Evolutionary conservation across 2,113 vertebrate genomes (phyloP), one percentile per base, ranked within the genome.

Genomic region (Eleginops maclovinus): DNA sequence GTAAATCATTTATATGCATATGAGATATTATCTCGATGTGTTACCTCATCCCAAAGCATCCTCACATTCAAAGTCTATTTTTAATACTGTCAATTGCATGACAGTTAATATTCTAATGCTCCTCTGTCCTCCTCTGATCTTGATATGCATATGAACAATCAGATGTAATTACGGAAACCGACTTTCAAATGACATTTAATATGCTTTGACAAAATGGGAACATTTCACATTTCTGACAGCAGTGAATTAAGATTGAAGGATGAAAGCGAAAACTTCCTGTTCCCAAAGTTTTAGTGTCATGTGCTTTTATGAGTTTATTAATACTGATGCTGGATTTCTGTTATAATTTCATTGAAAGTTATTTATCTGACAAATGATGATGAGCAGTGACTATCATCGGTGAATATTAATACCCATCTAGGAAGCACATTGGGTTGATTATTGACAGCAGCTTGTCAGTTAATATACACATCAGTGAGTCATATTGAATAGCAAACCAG

Each of bases 191-290:
- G 72, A 77, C 77, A 80, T 84, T 72, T 80, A 84, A 84, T 83
- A 77, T 74, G 63, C 58, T 78, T 62, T 51, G 75, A 73, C 12
- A 43, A 67, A 80, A 70, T 50, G 36, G 61, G 61, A 22, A n/a
- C 67, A 51, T 84, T 79, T 84, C 72, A 80, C 5, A 50, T 59
- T 44, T 62, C 28, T 92, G 86, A 90, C 81, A 90, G 83, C 47
- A 54, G 63, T 58, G 83, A 87, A 92, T 91, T 83, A 87, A 86
- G 74, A 88, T 80, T 81, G 81, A 90, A 21, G 40, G 79, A 89
- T 84, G 81, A 83, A 85, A 83, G 77, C 81, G 15, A 22, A 28
- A 60, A 74, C 67, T 55, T 77, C 72, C 68, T 44, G 19, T 77
- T 72, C 59, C 60, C 54, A 79, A 81, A 88, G 64, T 87, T 87